A percentile compares a stretch with the other conserved stretches of the same genome.
These are phyloP conservation scores for Centrocercus urophasianus DNA, from an alignment of 2,113 vertebrate genomes.

Conservation along the genomic window DNA sequence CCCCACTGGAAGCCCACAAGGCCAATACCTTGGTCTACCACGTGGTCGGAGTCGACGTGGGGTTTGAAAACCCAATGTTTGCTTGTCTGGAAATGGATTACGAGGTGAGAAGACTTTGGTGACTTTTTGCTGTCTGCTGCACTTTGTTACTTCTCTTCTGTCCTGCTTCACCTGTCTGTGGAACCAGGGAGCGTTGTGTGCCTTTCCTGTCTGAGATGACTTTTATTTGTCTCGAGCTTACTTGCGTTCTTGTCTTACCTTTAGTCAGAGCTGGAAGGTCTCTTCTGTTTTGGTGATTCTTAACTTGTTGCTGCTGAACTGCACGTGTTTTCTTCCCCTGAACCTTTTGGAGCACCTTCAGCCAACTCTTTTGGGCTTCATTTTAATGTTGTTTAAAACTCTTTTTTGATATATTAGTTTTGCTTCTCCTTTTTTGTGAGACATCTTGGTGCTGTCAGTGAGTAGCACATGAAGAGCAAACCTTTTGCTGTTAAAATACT, in stretches of 20 bases:
- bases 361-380: not conserved
- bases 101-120: slow-evolving; percentile 80
- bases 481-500: not conserved
- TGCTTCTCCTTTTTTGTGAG: not conserved
- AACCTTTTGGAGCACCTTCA: not conserved
- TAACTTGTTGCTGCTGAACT: not conserved
- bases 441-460: not conserved
- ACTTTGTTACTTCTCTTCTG: not conserved
- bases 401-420: accelerated
- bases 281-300: not conserved
- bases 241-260: not conserved
- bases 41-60: slow-evolving; percentile 96
- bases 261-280: not conserved
- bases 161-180: not conserved
- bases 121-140: not conserved
- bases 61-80: slow-evolving; percentile 99
- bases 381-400: not conserved
- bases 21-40: slow-evolving; percentile 98
- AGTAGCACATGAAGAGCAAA: not conserved
- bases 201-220: not conserved
- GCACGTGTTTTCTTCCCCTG: not conserved
- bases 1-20: slow-evolving; percentile 96
- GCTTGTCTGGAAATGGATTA: slow-evolving; percentile 99
- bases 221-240: not conserved
- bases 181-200: not conserved